Evolutionary conservation across 2,888 invertebrate genomes (phyloP), one percentile per base, ranked within the genome.

Genomic region (Matsumyia berberina): DNA sequence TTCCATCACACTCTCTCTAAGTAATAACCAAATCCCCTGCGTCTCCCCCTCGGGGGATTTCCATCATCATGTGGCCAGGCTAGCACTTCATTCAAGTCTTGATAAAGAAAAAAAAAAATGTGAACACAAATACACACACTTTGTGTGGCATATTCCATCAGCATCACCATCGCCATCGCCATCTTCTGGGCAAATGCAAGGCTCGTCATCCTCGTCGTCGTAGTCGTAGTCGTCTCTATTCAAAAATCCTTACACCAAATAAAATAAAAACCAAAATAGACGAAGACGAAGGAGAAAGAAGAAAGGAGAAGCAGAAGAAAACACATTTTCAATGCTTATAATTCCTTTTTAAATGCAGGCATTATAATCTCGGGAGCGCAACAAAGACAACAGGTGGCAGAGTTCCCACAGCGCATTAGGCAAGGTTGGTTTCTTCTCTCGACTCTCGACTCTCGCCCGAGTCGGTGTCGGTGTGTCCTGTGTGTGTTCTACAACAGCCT

Each of bases 311-410:
- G 24, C 1, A 31, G 24, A n/a, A 46, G 15, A 73, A 62, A 58
- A 80, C 80, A 80, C 80, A 85, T 80, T 74, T 85, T 67, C 74
- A 85, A 76, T 74, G 85, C 80, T 85, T 85, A 80, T 85, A 85
- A 85, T 85, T 85, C 85, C 85, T 80, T 80, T 85, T 85, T 85
- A 85, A 85, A 85, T 85, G 85, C 85, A 80, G 69, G 85, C 85
- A 85, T 72, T 85, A 85, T 85, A 85, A 80, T 76, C 85, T 85
- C 69, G 76, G 85, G 76, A 80, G 70, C 85, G 74, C 85, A 85
- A 85, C 85, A 80, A 80, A 85, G 85, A 85, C 85, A 85, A 85
- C 85, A 85, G 80, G 85, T 85, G 85, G 69, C 70, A 37, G 58
- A 70, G 73, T 85, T 85, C 85, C 85, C 85, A 85, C 80, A 85